Evolutionary conservation across 2,113 vertebrate species (phyloP).

Genomic region (Sakesphorus luctuosus): DNA sequence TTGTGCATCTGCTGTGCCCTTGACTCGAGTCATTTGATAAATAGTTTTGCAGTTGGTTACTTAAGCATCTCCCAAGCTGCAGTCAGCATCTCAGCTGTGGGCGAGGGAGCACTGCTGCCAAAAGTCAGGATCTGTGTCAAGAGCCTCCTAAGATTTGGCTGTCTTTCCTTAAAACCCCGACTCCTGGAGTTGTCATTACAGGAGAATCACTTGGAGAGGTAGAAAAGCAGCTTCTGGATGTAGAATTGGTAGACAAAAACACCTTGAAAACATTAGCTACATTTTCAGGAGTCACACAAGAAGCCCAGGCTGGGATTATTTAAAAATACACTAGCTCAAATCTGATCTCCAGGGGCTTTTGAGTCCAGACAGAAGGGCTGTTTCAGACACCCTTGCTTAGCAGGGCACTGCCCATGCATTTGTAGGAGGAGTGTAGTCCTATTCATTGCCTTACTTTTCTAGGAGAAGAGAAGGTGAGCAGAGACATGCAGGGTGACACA

Average conservation of each 20-base stretch:
- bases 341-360: not conserved
- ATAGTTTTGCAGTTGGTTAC: conserved; percentile 39
- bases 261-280: not conserved
- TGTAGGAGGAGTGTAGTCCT: not conserved
- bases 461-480: not conserved
- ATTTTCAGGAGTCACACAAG: not conserved
- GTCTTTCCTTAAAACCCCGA: not conserved
- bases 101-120: not conserved
- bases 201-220: not conserved
- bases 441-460: not conserved
- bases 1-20: not conserved
- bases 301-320: not conserved
- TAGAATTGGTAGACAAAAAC: not conserved
- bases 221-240: not conserved
- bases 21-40: not conserved
- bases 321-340: not conserved
- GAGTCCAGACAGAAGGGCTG: not conserved
- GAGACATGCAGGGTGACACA: not conserved
- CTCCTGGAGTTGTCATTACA: conserved; percentile 28
- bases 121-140: conserved; percentile 18
- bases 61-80: conserved; percentile 15
- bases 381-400: not conserved
- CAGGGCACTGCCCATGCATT: not conserved
- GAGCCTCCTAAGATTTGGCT: conserved; percentile 18
- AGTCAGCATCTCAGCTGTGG: conserved; percentile 25